Evolutionary conservation across 1,140 invertebrate genomes (phyloP).

Genomic region (Drosophila elegans): DNA sequence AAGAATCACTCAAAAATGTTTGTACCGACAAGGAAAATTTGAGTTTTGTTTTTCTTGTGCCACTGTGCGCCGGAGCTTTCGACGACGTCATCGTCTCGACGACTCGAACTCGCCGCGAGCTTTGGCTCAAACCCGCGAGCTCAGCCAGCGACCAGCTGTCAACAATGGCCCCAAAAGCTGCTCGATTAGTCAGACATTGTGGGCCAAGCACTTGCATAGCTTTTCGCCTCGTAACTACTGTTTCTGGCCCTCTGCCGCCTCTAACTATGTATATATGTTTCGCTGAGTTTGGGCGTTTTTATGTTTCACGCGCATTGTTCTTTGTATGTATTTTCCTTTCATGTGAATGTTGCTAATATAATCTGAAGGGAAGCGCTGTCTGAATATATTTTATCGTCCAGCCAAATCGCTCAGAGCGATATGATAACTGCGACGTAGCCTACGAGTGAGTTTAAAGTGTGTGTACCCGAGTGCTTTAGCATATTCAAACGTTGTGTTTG

Average conservation of each 20-base stretch:
- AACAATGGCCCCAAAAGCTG: conserved; percentile 47
- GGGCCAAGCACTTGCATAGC: conserved; percentile 16
- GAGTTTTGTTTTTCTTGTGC: no score
- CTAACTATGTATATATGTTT: background rate
- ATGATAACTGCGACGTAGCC: conserved; percentile 48
- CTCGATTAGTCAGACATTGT: conserved; percentile 49
- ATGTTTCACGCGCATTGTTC: conserved; percentile 49
- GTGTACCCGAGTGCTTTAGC: conserved; percentile 4
- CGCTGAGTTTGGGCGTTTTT: conserved; percentile 24
- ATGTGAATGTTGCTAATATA: conserved; percentile 55
- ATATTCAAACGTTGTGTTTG: conserved; percentile 7
- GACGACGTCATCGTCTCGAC: conserved; percentile 1
- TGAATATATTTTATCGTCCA: conserved; percentile 10
- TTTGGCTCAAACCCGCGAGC: conserved; percentile 25
- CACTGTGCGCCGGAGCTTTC: conserved; percentile 14
- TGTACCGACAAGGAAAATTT: no score
- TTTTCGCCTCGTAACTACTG: conserved; percentile 12
- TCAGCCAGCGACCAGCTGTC: conserved; percentile 16
- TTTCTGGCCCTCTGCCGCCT: background rate
- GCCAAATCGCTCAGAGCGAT: conserved; percentile 3
- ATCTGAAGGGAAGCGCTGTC: conserved; percentile 48
- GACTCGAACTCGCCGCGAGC: background rate
- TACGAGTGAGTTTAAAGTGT: background rate
- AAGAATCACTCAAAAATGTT: no score
- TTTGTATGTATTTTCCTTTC: conserved; percentile 28